Percentiles rank a stretch among this genome's conserved stretches.
Conservation (phyloP, 2,113 vertebrate species). For the Pavo muticus region DNA sequence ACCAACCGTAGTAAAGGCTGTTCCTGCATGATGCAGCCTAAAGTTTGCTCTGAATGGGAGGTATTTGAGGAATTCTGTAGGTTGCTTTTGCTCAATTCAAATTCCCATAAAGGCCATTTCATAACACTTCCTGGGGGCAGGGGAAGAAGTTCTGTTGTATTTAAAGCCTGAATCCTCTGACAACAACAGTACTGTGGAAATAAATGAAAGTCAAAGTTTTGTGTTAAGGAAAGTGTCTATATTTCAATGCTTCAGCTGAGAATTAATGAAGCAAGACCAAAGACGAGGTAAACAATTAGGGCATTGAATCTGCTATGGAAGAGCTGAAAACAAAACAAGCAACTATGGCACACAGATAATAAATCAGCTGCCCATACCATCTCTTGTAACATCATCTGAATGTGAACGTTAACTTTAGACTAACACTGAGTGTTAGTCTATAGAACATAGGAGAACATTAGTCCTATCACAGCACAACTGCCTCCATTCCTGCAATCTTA, state of each 20-base stretch:
- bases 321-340: not conserved
- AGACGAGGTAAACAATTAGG: not conserved
- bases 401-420: not conserved
- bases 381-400: not conserved
- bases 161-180: not conserved
- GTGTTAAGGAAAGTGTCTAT: not conserved
- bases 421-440: not conserved
- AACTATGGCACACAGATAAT: not conserved
- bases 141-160: not conserved
- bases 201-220: not conserved
- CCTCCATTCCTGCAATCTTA: not conserved
- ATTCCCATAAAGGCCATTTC: slow-evolving; percentile 35
- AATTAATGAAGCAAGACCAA: not conserved
- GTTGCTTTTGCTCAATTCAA: slow-evolving; percentile 32
- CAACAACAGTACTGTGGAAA: not conserved
- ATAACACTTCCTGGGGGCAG: slow-evolving; percentile 27
- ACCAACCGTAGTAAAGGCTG: not conserved
- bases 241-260: not conserved
- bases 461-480: not conserved
- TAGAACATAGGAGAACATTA: not conserved
- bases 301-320: accelerated
- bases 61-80: slow-evolving; percentile 68
- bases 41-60: not conserved
- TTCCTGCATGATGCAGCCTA: not conserved
- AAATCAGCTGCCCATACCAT: not conserved